Base-by-base conservation (phyloP, 2,888 invertebrate species). In the Scaptomyza parva region DNA sequence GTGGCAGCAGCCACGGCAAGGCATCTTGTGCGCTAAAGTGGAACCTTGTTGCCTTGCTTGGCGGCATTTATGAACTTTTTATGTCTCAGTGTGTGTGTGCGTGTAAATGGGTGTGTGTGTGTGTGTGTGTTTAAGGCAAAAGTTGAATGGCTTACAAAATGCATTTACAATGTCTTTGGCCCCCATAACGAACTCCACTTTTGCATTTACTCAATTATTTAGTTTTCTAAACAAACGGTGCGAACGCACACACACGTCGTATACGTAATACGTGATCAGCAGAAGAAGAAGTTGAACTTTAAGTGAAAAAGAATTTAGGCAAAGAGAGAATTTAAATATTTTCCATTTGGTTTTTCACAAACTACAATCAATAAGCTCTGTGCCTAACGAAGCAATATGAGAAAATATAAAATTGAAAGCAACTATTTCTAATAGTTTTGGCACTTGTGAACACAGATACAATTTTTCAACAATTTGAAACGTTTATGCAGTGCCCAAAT, bases 61-160 rank as follows among this genome's bases (percentile, higher is more conserved):
- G 30, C 62, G 69, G 70, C 62, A 50, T 53, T 50, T 58, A 39
- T 54, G 35, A 75, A 75, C 22, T 61, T 64, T 35, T 9, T 52
- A 8, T 37, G 28, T 52, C 12, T 66, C n/a, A 30, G 28, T 52
- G 26, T 47, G 55, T 24, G 37, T 30, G 37, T 43, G 35, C 57
- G 44, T 43, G 62, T 41, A n/a, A n/a, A n/a, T n/a, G n/a, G n/a
- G 14, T 66, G 14, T 37, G 28, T 52, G 26, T 47, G 55, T 24
- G 37, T 30, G 37, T 43, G 35, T 57, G 44, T 43, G 62, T 41
- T 41, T 39, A 33, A 20, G 20, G 52, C 26, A 33, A 54, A 73
- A 77, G 68, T 74, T 74, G 74, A 77, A 74, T 67, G 77, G 24
- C 73, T 77, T 20, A 43, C 47, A 62, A 77, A 76, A 62, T 58